Evolutionary conservation across 2,113 vertebrate genomes (phyloP), one percentile per base, ranked within the genome.

Genomic region (Cyanoderma ruficeps): DNA sequence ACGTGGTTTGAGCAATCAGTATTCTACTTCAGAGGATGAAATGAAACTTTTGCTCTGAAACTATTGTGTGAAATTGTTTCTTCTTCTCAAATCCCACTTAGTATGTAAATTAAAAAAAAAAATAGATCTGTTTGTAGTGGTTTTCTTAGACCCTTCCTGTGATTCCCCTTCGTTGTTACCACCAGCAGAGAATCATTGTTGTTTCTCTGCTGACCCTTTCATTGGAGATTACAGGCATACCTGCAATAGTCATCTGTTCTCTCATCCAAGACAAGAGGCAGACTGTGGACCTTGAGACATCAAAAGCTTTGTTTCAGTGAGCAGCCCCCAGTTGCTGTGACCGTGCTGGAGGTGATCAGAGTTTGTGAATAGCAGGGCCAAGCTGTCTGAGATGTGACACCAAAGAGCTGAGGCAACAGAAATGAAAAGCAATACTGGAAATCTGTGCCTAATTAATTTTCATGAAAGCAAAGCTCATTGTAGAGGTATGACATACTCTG

Each of bases 21-120:
- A 69, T 85, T 91, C 70, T 80, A 28, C 81, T 84, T 87, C 41
- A 80, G 67, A 50, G 49, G 18, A 39, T 83, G 11, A 90, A 95
- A 91, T 76, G 6, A 93, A 90, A 87, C n/a, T 93, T 96, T 78
- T 76, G 21, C 75, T 93, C 59, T 50, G 46, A 95, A 96, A 70
- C 11, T 79, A 90, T 67, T 7, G 21, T 85, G 70, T 74, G 63
- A 93, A 94, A 67, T 87, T 65, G 13, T 80, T 90, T 88, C 39
- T 50, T 64, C 90, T 42, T 55, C 42, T 72, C 46, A 83, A 87
- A 93, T 85, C 39, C 49, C 19, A 47, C 46, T 83, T 80, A 85
- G 23, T 30, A 76, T 63, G 70, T 55, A 91, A 90, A 83, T 84
- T 49, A 0, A 61, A 65, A 88, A 68, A 87, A 53, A 60, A 68